Evolutionary conservation across 2,888 invertebrate species (phyloP).

Genomic region (Leptogaster cylindrica): DNA sequence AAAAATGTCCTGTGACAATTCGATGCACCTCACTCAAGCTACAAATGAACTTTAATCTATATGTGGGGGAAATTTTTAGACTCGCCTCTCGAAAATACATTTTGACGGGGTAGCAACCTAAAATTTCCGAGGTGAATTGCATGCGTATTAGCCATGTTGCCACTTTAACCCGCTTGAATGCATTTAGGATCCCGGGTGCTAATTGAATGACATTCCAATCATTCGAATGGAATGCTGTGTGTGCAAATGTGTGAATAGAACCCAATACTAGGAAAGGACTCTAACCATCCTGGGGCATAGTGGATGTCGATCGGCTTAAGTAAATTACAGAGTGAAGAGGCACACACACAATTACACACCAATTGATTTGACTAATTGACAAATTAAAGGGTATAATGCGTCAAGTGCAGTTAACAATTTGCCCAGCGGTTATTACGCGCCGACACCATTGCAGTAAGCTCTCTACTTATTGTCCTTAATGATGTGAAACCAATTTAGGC

Average conservation of each 20-base stretch:
- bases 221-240: conserved; percentile 27
- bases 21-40: too few species aligned
- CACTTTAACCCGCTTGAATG: too few species aligned
- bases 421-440: conserved; percentile 25
- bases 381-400: conserved; percentile 51
- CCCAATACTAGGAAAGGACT: neutral
- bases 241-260: conserved; percentile 11
- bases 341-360: conserved; percentile 41
- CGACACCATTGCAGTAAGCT: neutral
- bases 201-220: conserved; percentile 38
- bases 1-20: too few species aligned
- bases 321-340: conserved; percentile 27
- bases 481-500: conserved; percentile 9
- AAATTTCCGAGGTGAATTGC: too few species aligned
- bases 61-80: too few species aligned
- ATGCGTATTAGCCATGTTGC: too few species aligned
- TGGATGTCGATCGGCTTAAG: conserved; percentile 13
- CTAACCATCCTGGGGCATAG: conserved; percentile 7
- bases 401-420: conserved; percentile 48
- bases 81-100: too few species aligned
- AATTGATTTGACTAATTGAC: conserved; percentile 50
- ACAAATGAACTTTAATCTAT: too few species aligned
- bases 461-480: conserved; percentile 13
- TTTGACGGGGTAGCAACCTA: too few species aligned
- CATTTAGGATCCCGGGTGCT: conserved; percentile 21